Evolutionary conservation across 2,113 vertebrate genomes (phyloP).

Genomic region (Clinocottus analis): DNA sequence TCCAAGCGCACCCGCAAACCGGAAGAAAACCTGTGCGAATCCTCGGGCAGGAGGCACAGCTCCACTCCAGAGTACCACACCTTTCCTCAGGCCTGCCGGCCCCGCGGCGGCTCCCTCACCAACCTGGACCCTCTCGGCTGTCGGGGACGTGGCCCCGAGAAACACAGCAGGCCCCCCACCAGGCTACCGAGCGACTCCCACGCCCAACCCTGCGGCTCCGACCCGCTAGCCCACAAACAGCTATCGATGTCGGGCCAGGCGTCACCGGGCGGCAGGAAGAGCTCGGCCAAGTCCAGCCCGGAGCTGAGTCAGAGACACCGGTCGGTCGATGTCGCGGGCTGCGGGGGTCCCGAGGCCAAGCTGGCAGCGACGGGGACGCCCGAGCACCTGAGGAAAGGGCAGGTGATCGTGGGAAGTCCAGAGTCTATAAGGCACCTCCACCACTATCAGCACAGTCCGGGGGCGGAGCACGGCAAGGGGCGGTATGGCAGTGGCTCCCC

Average conservation of each 20-base stretch:
- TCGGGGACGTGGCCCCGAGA: constrained; percentile 88
- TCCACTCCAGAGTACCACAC: constrained; percentile 90
- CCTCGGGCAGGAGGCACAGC: constrained; percentile 86
- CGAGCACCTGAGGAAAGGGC: constrained; percentile 89
- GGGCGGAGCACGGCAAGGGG: constrained; percentile 87
- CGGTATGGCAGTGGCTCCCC: constrained; percentile 72
- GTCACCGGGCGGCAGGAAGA: constrained; percentile 83
- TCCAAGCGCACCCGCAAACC: constrained; percentile 42
- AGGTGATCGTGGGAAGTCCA: constrained; percentile 86
- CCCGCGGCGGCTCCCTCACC: constrained; percentile 78
- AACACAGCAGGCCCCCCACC: constrained; percentile 85
- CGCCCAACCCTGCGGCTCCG: constrained; percentile 58
- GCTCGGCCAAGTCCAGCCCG: constrained; percentile 83
- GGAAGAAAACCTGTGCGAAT: constrained; percentile 84
- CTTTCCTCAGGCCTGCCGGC: constrained; percentile 78
- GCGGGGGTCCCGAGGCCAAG: constrained; percentile 87
- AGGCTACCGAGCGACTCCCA: constrained; percentile 63
- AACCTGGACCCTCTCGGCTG: constrained; percentile 86
- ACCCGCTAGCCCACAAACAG: constrained; percentile 73
- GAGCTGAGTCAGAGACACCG: constrained; percentile 91
- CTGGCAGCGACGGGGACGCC: constrained; percentile 84
- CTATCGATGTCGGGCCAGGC: constrained; percentile 57
- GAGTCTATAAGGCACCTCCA: constrained; percentile 90
- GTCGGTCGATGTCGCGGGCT: constrained; percentile 63
- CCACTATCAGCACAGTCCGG: constrained; percentile 84